Conservation (phyloP, 92 coral and sea anemone species). For the Paragorgia papillata region DNA sequence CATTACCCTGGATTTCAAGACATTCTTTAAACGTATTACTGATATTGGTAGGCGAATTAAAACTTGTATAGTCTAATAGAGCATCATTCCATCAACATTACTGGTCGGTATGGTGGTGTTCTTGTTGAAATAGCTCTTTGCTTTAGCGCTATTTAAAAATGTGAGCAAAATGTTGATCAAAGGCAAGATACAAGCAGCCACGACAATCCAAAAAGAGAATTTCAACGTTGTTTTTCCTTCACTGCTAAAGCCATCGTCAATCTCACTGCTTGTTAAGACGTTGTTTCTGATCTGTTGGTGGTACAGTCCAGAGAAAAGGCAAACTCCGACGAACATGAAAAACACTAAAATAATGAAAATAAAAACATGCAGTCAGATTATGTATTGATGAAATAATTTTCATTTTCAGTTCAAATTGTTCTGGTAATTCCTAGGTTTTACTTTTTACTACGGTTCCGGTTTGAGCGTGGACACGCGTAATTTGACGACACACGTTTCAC, state of each 20-base stretch:
- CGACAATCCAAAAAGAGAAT: slow-evolving; percentile 37
- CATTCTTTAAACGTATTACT: too few species aligned
- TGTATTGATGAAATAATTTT: not conserved
- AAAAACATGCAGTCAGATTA: too few species aligned
- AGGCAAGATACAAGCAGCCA: slow-evolving; percentile 29
- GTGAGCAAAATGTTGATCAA: slow-evolving; percentile 34
- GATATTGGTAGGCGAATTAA: too few species aligned
- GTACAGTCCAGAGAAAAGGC: slow-evolving; percentile 33
- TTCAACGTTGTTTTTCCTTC: slow-evolving; percentile 21
- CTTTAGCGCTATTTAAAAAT: slow-evolving; percentile 36
- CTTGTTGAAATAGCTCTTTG: slow-evolving; percentile 33
- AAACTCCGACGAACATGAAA: slow-evolving; percentile 22
- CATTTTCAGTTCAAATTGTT: too few species aligned
- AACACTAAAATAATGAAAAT: slow-evolving; percentile 21
- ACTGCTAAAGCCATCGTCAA: slow-evolving; percentile 12
- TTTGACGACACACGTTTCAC: too few species aligned
- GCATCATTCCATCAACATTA: slow-evolving; percentile 46
- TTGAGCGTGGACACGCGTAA: too few species aligned
- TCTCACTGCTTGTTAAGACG: slow-evolving; percentile 15
- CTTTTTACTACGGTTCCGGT: too few species aligned
- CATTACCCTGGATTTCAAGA: too few species aligned
- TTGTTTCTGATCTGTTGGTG: slow-evolving; percentile 34
- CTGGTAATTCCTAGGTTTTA: too few species aligned
- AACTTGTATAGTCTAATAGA: not conserved
- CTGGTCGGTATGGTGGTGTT: slow-evolving; percentile 31